phyloP scores from a whole-genome alignment of 92 coral and sea anemone species.

The Paragorgia papillata region DNA sequence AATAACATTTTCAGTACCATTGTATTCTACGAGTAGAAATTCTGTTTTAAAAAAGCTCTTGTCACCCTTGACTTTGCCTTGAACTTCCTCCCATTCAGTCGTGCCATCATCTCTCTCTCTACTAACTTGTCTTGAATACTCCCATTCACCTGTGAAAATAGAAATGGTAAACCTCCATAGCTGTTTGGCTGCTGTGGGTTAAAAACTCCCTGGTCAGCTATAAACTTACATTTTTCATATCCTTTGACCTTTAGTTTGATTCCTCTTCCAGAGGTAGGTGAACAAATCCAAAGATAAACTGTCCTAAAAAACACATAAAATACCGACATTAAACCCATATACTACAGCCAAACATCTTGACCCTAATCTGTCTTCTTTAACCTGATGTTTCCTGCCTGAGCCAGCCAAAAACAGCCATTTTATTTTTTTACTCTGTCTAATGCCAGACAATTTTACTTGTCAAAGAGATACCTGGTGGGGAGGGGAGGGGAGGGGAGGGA shows the following conservation, averaged over 20 bases:
- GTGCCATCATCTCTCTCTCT: slow-evolving; percentile 51
- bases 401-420: too few species aligned
- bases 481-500: too few species aligned
- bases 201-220: neutral
- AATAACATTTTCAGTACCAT: slow-evolving; percentile 53
- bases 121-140: slow-evolving; percentile 62
- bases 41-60: slow-evolving; percentile 74
- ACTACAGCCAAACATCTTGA: too few species aligned
- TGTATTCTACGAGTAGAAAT: slow-evolving; percentile 71
- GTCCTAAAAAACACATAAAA: slow-evolving; percentile 65
- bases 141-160: slow-evolving; percentile 72
- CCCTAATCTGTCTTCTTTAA: too few species aligned
- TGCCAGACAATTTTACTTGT: too few species aligned
- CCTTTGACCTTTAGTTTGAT: slow-evolving; percentile 92
- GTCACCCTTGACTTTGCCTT: slow-evolving; percentile 40
- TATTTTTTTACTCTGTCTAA: too few species aligned
- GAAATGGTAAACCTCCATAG: neutral
- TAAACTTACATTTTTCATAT: slow-evolving; percentile 86
- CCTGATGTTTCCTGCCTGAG: too few species aligned
- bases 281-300: slow-evolving; percentile 94
- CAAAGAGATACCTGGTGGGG: too few species aligned
- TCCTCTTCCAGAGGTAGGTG: slow-evolving; percentile 86
- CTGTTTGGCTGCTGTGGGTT: neutral
- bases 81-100: slow-evolving; percentile 42
- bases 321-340: too few species aligned